A percentile compares a stretch with the other conserved stretches of the same genome.
Evolutionary conservation across 2,113 vertebrate species (phyloP).

Genomic region (Nothoprocta perdicaria): DNA sequence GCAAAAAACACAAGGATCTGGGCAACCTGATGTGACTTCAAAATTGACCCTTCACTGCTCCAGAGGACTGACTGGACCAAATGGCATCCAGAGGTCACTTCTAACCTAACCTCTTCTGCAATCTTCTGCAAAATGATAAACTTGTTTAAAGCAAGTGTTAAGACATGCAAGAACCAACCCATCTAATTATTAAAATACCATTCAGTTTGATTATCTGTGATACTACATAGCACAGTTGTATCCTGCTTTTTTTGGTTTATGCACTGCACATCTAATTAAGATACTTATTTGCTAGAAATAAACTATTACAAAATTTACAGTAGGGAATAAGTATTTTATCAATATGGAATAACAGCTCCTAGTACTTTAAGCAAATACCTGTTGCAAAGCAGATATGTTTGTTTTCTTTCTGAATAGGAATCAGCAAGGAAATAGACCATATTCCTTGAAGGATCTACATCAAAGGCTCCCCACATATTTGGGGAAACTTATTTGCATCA

Average conservation of each 20-base stretch:
- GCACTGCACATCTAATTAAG: not conserved
- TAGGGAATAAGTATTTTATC: not conserved
- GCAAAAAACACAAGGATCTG: not conserved
- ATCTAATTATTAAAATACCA: not conserved
- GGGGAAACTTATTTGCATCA: not conserved
- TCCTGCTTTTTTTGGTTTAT: not conserved
- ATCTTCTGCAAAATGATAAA: not conserved
- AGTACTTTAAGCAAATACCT: not conserved
- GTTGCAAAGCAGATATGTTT: not conserved
- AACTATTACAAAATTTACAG: not conserved
- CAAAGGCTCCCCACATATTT: not conserved
- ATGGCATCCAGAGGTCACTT: not conserved
- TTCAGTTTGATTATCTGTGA: not conserved
- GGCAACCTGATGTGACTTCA: not conserved
- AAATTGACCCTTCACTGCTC: not conserved
- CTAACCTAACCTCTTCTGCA: not conserved
- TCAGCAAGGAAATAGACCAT: not conserved
- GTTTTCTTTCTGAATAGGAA: not conserved
- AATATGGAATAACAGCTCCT: not conserved
- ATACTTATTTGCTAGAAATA: not conserved
- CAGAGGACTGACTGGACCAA: not conserved
- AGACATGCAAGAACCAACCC: not conserved
- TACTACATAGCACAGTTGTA: not conserved
- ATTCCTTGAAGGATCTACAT: not conserved
- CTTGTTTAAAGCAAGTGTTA: not conserved